Conservation (phyloP, 2,113 vertebrate species). For the Thomomys bottae region DNA sequence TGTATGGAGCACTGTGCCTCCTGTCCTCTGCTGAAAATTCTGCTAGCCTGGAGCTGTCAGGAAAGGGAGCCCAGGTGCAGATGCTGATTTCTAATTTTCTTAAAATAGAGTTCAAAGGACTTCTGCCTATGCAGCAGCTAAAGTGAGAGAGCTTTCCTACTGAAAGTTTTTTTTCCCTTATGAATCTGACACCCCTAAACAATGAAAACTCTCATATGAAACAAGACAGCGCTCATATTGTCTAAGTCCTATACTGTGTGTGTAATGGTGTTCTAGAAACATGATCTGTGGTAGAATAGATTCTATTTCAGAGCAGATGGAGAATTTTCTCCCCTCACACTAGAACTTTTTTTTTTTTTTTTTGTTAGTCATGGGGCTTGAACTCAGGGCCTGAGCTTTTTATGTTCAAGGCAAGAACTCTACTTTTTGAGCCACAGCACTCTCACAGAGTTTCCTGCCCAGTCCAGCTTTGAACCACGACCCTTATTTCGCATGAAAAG, state of each 20-base stretch:
- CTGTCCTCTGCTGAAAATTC: background rate
- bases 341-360: background rate
- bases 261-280: background rate
- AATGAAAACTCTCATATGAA: background rate
- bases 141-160: slow-evolving; percentile 22
- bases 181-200: background rate
- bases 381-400: too few species aligned
- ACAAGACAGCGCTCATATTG: background rate
- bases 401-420: too few species aligned
- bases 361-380: too few species aligned
- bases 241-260: background rate
- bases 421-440: too few species aligned
- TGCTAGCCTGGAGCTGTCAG: background rate
- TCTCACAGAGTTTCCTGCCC: too few species aligned
- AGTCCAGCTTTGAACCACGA: too few species aligned
- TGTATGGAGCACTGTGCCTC: background rate
- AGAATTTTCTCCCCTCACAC: background rate
- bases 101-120: slow-evolving; percentile 39
- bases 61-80: background rate
- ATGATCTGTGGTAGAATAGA: background rate
- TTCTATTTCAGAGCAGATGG: background rate
- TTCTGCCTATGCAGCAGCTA: background rate
- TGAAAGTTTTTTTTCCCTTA: slow-evolving; percentile 11
- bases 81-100: slow-evolving; percentile 59
- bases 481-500: too few species aligned